A percentile compares a stretch with the other conserved stretches of the same genome.
Conservation (phyloP, 2,113 vertebrate species). For the Daboia siamensis region DNA sequence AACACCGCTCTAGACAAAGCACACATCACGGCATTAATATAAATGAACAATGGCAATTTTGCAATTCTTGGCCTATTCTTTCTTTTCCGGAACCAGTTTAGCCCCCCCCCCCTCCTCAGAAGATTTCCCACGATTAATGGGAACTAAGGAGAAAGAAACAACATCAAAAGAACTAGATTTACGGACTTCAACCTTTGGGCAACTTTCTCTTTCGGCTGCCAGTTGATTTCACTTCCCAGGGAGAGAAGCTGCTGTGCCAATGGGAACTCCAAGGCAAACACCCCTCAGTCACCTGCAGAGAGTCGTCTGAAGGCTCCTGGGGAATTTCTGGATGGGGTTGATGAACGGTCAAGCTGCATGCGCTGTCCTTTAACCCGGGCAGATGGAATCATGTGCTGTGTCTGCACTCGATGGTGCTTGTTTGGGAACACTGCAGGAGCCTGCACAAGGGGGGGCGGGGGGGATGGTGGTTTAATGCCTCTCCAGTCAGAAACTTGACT, state of each 20-base stretch:
- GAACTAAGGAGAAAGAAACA: neutral
- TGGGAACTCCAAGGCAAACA: neutral
- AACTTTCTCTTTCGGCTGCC: neutral
- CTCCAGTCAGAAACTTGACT: neutral
- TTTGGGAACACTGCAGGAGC: neutral
- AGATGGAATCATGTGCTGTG: neutral
- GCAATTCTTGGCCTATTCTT: neutral
- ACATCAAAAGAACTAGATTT: neutral
- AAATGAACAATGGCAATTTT: neutral
- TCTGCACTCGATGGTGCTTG: neutral
- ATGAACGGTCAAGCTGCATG: slow-evolving; percentile 11
- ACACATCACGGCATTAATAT: neutral
- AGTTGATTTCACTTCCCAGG: neutral
- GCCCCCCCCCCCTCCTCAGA: neutral
- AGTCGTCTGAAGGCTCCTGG: rapidly evolving
- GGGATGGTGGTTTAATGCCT: neutral
- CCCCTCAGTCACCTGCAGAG: neutral
- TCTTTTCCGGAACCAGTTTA: neutral
- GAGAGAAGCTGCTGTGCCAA: neutral
- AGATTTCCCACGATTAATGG: neutral
- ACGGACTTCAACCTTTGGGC: neutral
- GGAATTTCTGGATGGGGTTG: neutral
- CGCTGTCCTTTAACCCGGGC: neutral
- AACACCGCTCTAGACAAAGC: too few relatives aligned
- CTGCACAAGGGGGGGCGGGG: neutral